Evolutionary conservation across 1,140 invertebrate species (phyloP).

Genomic region (Heliconius melpomene): DNA sequence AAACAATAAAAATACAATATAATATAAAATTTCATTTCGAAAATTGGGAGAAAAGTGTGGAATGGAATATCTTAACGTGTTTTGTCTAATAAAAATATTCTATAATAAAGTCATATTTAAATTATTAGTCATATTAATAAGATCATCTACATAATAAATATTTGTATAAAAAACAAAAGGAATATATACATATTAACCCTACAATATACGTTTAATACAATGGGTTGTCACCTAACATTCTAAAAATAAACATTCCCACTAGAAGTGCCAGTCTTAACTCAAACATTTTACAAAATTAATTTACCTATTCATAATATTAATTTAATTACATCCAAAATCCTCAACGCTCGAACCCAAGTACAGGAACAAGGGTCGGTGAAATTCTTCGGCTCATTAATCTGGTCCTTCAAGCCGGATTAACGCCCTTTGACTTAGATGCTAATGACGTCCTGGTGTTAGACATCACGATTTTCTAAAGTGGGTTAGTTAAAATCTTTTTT

Average conservation of each 20-base stretch:
- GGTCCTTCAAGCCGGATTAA: conserved; percentile 41
- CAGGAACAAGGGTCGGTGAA: conserved; percentile 14
- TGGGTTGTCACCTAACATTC: neutral
- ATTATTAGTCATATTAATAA: no score
- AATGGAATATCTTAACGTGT: neutral
- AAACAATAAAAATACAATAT: neutral
- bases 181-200: no score
- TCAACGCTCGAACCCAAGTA: neutral
- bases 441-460: conserved; percentile 29
- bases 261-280: neutral
- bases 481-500: neutral
- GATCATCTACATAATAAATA: no score
- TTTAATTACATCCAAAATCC: conserved; percentile 16
- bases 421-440: conserved; percentile 47
- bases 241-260: neutral
- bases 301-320: conserved; percentile 11
- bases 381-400: conserved; percentile 38
- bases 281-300: conserved; percentile 1
- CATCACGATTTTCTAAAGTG: neutral
- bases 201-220: neutral
- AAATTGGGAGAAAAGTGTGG: neutral
- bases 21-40: neutral
- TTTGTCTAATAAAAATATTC: no score
- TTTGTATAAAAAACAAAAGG: no score
- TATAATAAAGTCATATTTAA: no score